These are phyloP conservation scores for Lerista edwardsae DNA, from an alignment of 2,797 vertebrate species.

Conservation along the genomic window DNA sequence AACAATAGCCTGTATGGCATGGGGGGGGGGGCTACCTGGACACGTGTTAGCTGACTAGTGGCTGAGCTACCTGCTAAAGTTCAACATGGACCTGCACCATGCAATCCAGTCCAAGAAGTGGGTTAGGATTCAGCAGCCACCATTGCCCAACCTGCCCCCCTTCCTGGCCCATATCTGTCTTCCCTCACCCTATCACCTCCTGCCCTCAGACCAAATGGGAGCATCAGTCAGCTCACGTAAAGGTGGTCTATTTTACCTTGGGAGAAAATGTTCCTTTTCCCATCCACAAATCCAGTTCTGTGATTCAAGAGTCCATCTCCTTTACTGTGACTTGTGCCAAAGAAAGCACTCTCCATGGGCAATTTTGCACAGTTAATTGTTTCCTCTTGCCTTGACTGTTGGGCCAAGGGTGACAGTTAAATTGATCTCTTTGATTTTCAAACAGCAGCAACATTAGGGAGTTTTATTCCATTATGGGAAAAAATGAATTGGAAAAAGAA, in stretches of 20 bases:
- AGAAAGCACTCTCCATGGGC: constrained; percentile 27
- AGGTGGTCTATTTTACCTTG: constrained; percentile 11
- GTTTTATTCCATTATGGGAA: constrained; percentile 36
- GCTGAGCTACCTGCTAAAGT: no score
- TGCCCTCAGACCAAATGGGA: constrained; percentile 10
- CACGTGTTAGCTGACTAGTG: no score
- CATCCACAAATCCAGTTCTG: constrained; percentile 20
- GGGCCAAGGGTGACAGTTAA: constrained; percentile 36
- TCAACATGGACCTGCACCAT: no score
- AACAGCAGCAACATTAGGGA: constrained; percentile 7
- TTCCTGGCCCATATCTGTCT: no score
- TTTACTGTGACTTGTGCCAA: constrained; percentile 28
- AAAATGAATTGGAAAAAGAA: constrained; percentile 44
- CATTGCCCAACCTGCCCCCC: no score
- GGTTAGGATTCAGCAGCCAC: no score
- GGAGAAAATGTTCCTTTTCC: constrained; percentile 11
- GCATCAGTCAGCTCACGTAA: constrained; percentile 24
- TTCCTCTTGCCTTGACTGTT: constrained; percentile 24
- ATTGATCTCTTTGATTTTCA: constrained; percentile 49
- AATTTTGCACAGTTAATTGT: constrained; percentile 43
- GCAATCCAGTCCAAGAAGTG: no score
- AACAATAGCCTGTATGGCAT: no score
- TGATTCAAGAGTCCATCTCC: constrained; percentile 24
- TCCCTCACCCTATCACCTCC: no score
- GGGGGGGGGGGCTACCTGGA: no score